These are phyloP conservation scores for Thelaira solivaga DNA, from an alignment of 2,888 invertebrate genomes.

Conservation along the genomic window DNA sequence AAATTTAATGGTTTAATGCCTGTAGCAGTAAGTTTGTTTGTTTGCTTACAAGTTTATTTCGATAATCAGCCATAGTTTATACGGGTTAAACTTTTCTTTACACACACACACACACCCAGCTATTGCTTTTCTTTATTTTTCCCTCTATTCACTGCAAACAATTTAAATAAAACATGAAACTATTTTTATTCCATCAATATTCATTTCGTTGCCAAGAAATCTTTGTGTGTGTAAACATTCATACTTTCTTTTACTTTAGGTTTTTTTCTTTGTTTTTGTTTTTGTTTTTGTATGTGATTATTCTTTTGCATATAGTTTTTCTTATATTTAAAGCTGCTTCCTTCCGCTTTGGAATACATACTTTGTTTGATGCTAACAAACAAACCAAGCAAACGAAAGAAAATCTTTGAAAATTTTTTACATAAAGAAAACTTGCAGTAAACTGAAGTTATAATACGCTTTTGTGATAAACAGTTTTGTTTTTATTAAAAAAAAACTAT, in stretches of 20 bases:
- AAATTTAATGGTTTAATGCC: slow-evolving; percentile 49
- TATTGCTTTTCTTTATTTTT: too few species aligned
- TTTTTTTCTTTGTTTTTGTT: not conserved
- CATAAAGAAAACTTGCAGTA: not conserved
- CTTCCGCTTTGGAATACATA: slow-evolving; percentile 32
- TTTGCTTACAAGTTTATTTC: slow-evolving; percentile 8
- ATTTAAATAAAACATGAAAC: slow-evolving; percentile 21
- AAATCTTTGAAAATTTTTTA: slow-evolving; percentile 41
- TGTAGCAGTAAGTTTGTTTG: not conserved
- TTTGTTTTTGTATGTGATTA: slow-evolving; percentile 15
- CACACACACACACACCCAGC: not conserved
- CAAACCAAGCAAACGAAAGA: too few species aligned
- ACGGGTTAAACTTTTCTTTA: slow-evolving; percentile 33
- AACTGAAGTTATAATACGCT: too few species aligned
- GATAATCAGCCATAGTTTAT: slow-evolving; percentile 37
- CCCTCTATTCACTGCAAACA: not conserved
- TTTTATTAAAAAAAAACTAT: too few species aligned
- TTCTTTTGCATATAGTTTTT: too few species aligned
- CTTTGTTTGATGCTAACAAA: slow-evolving; percentile 45
- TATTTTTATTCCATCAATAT: slow-evolving; percentile 17
- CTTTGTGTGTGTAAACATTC: not conserved
- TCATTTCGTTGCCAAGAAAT: slow-evolving; percentile 36
- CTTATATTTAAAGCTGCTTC: slow-evolving; percentile 25
- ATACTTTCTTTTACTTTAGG: too few species aligned
- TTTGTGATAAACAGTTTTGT: too few species aligned